Evolutionary conservation across 2,113 vertebrate genomes (phyloP).

Genomic region (Dasypus novemcinctus): DNA sequence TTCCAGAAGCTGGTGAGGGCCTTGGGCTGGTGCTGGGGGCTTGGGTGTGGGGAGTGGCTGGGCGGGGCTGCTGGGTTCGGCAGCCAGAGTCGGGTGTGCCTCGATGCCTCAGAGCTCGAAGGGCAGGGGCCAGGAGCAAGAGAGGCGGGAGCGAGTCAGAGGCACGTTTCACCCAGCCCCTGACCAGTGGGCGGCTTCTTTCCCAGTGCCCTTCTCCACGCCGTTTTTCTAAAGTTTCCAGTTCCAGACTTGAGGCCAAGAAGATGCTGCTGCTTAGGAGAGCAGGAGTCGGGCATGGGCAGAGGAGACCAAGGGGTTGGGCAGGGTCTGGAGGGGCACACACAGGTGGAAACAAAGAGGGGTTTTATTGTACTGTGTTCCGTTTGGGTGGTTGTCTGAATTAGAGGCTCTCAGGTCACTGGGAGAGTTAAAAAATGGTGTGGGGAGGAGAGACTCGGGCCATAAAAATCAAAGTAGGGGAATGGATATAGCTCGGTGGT

Average conservation of each 20-base stretch:
- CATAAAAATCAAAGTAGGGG: background rate
- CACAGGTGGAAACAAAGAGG: background rate
- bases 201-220: background rate
- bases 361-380: background rate
- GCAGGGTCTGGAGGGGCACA: background rate
- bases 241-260: background rate
- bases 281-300: background rate
- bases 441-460: background rate
- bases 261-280: background rate
- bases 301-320: rapidly evolving
- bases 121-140: background rate
- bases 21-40: rapidly evolving
- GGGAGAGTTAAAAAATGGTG: background rate
- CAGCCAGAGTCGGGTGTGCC: background rate
- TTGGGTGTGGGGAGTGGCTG: background rate
- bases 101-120: background rate
- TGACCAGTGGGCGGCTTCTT: background rate
- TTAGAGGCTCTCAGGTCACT: background rate
- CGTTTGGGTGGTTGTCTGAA: background rate
- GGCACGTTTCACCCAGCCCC: background rate
- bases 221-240: background rate
- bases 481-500: too few species aligned
- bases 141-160: background rate
- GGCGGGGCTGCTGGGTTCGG: too few species aligned
- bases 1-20: conserved; percentile 95